A percentile compares a stretch with the other conserved stretches of the same genome.
Evolutionary conservation across 2,797 vertebrate species (phyloP).

Genomic region (Danio kyathit): DNA sequence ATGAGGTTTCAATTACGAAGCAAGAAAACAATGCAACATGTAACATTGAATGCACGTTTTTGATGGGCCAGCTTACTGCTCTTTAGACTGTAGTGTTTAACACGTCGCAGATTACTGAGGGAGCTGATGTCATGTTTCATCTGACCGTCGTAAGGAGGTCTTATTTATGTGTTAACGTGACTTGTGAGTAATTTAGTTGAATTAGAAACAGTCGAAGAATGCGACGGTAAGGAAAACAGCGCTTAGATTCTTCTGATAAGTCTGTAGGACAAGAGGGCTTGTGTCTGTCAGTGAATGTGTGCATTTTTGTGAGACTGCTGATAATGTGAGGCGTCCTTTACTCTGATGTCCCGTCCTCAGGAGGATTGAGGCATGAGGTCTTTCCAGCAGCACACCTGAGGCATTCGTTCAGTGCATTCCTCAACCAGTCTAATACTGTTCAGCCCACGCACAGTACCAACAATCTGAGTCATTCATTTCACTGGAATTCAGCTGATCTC

Average conservation of each 20-base stretch:
- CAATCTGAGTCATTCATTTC: slow-evolving; percentile 10
- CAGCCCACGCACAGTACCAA: neutral
- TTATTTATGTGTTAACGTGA: neutral
- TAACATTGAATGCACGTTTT: neutral
- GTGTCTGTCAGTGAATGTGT: neutral
- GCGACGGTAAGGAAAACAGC: neutral
- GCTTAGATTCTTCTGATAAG: neutral
- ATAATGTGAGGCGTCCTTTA: neutral
- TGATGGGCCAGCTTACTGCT: neutral
- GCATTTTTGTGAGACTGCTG: slow-evolving; percentile 20
- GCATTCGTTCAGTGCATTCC: slow-evolving; percentile 27
- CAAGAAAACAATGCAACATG: neutral
- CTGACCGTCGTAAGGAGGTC: neutral
- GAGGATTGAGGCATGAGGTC: neutral
- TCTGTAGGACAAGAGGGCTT: neutral
- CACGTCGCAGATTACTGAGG: neutral
- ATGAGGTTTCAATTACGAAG: neutral
- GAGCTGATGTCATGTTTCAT: neutral
- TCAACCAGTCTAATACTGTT: neutral
- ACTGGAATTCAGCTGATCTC: neutral
- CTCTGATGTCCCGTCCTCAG: neutral
- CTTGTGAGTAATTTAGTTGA: neutral
- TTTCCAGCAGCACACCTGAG: neutral
- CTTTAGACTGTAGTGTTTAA: neutral
- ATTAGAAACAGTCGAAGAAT: slow-evolving; percentile 17